A percentile compares a stretch with the other conserved stretches of the same genome.
These are phyloP conservation scores for Trachelipus rathkii DNA, from an alignment of 1,140 invertebrate species.

Conservation along the genomic window DNA sequence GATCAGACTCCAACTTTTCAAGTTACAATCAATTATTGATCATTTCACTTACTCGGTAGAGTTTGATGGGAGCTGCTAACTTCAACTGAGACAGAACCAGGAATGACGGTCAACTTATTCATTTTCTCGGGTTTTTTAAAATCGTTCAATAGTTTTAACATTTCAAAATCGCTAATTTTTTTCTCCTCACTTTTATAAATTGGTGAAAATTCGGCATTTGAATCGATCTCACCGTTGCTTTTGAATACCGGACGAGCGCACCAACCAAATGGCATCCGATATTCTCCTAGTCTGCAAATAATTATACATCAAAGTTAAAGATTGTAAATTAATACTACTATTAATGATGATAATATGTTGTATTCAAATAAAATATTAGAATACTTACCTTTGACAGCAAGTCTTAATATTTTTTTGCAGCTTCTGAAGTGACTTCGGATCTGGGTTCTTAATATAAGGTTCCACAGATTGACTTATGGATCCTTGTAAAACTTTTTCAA, in stretches of 20 bases:
- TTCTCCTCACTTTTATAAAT: constrained; percentile 82
- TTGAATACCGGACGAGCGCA: constrained; percentile 78
- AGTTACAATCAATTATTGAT: too few relatives aligned
- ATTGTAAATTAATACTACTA: too few relatives aligned
- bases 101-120: constrained; percentile 68
- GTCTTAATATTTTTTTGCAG: constrained; percentile 74
- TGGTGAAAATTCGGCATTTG: constrained; percentile 70
- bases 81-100: constrained; percentile 71
- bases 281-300: constrained; percentile 67
- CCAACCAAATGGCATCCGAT: constrained; percentile 95
- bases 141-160: constrained; percentile 81
- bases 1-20: too few relatives aligned
- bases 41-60: constrained; percentile 53
- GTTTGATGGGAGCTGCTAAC: constrained; percentile 63
- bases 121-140: constrained; percentile 68
- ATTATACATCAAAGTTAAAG: neutral
- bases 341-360: too few relatives aligned
- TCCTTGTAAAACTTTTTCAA: constrained; percentile 88
- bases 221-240: constrained; percentile 64
- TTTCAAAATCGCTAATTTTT: constrained; percentile 75
- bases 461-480: constrained; percentile 78
- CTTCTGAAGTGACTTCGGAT: constrained; percentile 69
- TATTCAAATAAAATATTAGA: constrained; percentile 16
- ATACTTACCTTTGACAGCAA: constrained; percentile 64
- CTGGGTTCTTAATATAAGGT: constrained; percentile 75